A percentile compares a stretch with the other conserved stretches of the same genome.
Evolutionary conservation across 1,140 invertebrate species (phyloP).

Genomic region (Microplitis demolitor): DNA sequence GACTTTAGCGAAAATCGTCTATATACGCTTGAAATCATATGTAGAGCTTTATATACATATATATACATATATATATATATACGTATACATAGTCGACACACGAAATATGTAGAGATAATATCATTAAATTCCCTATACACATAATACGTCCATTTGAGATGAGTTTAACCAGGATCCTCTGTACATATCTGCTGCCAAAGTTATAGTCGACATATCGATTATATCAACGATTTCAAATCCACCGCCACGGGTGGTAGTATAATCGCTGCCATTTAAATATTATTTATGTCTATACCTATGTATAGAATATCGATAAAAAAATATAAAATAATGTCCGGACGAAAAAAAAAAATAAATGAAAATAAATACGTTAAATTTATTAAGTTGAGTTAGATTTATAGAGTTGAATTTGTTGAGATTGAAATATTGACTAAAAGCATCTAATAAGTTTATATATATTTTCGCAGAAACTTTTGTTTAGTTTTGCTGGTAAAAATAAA

Average conservation of each 20-base stretch:
- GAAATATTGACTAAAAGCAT: no score
- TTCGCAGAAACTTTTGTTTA: no score
- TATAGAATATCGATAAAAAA: not conserved
- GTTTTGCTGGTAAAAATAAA: no score
- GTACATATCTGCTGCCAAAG: not conserved
- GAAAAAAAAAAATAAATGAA: no score
- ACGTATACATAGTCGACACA: not conserved
- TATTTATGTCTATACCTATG: not conserved
- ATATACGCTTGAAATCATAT: not conserved
- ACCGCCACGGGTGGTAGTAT: not conserved
- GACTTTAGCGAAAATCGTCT: not conserved
- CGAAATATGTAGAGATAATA: slow-evolving; percentile 5
- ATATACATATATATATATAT: not conserved
- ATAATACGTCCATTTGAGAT: slow-evolving; percentile 55
- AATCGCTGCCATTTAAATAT: not conserved
- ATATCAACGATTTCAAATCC: not conserved
- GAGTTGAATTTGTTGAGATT: no score
- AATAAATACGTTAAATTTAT: no score
- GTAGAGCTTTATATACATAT: not conserved
- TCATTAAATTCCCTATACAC: slow-evolving; percentile 51
- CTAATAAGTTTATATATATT: no score
- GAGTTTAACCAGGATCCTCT: slow-evolving; percentile 41
- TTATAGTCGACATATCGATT: slow-evolving; percentile 2
- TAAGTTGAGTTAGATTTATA: no score
- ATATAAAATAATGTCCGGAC: no score